phyloP scores from a whole-genome alignment of 2,113 vertebrate genomes.

The Turnix velox region DNA sequence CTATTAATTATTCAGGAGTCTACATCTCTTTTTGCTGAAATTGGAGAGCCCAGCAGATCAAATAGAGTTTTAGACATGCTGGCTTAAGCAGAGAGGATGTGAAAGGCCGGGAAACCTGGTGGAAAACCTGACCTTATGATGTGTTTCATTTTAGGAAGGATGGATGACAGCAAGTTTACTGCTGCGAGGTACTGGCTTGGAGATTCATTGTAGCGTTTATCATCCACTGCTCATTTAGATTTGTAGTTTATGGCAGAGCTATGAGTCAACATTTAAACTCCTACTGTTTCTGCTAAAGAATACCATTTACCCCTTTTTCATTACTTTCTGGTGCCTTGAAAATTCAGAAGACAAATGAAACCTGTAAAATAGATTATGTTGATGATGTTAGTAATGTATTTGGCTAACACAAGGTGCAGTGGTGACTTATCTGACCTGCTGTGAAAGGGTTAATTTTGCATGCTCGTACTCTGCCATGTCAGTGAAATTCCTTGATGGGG shows the following conservation, averaged over 20 bases:
- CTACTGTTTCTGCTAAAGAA: background rate
- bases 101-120: background rate
- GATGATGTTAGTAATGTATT: accelerated
- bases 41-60: background rate
- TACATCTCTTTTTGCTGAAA: background rate
- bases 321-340: background rate
- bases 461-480: background rate
- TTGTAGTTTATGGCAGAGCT: accelerated
- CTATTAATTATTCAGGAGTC: background rate
- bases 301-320: accelerated
- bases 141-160: background rate
- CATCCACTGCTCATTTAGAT: accelerated
- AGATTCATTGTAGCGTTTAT: background rate
- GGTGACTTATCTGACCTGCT: accelerated
- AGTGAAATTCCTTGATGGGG: background rate
- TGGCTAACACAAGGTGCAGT: accelerated
- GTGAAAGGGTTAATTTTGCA: background rate
- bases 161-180: background rate
- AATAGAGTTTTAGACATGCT: background rate
- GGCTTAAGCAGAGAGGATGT: background rate
- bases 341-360: background rate
- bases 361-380: background rate
- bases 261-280: background rate
- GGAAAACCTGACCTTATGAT: background rate
- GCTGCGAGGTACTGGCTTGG: background rate